Evolutionary conservation across 2,797 vertebrate species (phyloP).

Genomic region (Enteromius radiatus): DNA sequence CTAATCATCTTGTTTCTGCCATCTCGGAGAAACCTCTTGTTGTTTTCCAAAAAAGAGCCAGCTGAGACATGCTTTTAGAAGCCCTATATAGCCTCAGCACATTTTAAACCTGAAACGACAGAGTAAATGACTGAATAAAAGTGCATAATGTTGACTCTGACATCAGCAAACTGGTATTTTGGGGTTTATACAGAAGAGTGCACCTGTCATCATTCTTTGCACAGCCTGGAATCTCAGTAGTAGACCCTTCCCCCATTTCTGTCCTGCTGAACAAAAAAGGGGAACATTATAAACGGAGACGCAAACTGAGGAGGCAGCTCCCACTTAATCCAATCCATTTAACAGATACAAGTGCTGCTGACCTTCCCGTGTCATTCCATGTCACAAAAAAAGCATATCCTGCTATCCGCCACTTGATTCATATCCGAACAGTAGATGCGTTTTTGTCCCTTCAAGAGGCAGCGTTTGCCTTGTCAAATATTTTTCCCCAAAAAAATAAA

Average conservation of each 20-base stretch:
- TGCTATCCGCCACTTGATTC: constrained; percentile 70
- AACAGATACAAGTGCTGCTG: constrained; percentile 80
- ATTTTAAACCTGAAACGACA: constrained; percentile 73
- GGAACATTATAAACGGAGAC: constrained; percentile 76
- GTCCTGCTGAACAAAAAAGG: constrained; percentile 72
- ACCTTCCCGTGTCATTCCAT: constrained; percentile 81
- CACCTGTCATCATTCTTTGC: constrained; percentile 74
- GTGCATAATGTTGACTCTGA: constrained; percentile 74
- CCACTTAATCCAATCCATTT: constrained; percentile 80
- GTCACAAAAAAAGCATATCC: constrained; percentile 74
- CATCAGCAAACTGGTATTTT: constrained; percentile 69
- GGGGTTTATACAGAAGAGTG: constrained; percentile 58
- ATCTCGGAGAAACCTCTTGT: constrained; percentile 62
- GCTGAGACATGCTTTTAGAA: constrained; percentile 67
- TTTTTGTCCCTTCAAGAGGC: constrained; percentile 72
- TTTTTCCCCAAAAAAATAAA: constrained; percentile 64
- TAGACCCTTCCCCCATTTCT: constrained; percentile 68
- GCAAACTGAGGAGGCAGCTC: constrained; percentile 71
- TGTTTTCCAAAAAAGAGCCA: constrained; percentile 68
- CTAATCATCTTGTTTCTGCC: constrained; percentile 56
- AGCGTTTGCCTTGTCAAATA: constrained; percentile 76
- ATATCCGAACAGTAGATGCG: constrained; percentile 72
- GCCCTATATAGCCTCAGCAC: constrained; percentile 62
- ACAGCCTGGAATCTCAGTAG: constrained; percentile 61
- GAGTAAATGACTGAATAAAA: constrained; percentile 72